Evolutionary conservation across 1,140 invertebrate species (phyloP), one percentile per base, ranked within the genome.

Genomic region (Rhopalosiphum padi): DNA sequence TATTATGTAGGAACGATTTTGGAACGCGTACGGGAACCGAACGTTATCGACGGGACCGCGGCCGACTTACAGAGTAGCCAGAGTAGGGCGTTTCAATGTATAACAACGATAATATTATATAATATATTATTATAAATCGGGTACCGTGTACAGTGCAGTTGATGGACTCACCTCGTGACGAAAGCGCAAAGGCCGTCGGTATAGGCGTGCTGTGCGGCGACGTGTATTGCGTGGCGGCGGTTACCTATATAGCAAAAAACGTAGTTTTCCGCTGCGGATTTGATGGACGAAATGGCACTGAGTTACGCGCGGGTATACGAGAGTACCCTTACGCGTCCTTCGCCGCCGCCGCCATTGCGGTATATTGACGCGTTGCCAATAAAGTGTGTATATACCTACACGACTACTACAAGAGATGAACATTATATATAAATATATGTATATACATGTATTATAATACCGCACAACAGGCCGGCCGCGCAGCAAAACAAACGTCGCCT

Each of bases 201-300:
- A 89, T 53, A 35, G 22, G 35, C 87, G 87, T 30, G 21, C 25
- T 86, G 41, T 25, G 23, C 83, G 48, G 48, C 48, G 48, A 51
- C 48, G 48, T 51, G 82, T 83, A 41, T 37, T 23, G 35, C 23
- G 41, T 85, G 83, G 8, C 9, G 83, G 83, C 9, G 83, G 83
- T 41, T 30, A 43, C 22, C 41, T 23, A 82, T 77, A 23, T 83
- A 83, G 8, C 60, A 77, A 77, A 77, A 77, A 77, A n/a, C 60
- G 60, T 68, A 68, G 86, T 82, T 48, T 77, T 53, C 48, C 43
- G 30, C 91, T 46, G n/a, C 91, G 77, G 91, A 83, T 92, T 86
- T 55, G 91, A 85, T 85, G 91, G 91, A 93, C 91, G 82, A 93
- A 93, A 93, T 86, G 91, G 91, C 91, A 93, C 91, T 93, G 91